Percentiles rank a stretch among this genome's conserved stretches.
Evolutionary conservation across 2,888 invertebrate species (phyloP).

Genomic region (Urechis unicinctus): DNA sequence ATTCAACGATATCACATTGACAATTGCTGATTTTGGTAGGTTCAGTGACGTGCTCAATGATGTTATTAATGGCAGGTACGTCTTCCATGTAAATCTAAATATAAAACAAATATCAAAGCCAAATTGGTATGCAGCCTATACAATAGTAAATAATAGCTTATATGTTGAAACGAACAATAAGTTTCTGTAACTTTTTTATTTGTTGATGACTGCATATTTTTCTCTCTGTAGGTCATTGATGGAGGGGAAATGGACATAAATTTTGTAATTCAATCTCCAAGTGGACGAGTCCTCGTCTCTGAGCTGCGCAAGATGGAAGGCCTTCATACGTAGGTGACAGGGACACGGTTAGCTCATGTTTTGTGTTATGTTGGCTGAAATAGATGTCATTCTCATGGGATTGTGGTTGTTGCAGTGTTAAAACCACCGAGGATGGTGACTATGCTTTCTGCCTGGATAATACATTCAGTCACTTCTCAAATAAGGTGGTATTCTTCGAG

Average conservation of each 20-base stretch:
- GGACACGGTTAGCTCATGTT: no score
- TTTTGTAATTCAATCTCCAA: constrained; percentile 66
- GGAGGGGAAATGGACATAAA: constrained; percentile 78
- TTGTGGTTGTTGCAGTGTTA: constrained; percentile 7
- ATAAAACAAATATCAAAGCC: no score
- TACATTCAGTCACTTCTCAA: constrained; percentile 72
- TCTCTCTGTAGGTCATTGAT: constrained; percentile 65
- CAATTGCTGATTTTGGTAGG: no score
- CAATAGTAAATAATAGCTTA: no score
- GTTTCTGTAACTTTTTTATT: neutral
- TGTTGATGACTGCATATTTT: neutral
- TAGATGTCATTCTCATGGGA: neutral
- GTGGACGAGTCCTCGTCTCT: constrained; percentile 29
- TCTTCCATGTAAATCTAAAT: no score
- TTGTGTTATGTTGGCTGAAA: no score
- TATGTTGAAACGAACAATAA: no score
- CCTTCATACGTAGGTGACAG: constrained; percentile 1
- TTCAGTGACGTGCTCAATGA: no score
- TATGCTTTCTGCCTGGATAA: constrained; percentile 85
- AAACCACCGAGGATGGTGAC: constrained; percentile 58
- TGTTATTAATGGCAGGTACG: no score
- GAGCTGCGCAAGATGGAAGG: constrained; percentile 28
- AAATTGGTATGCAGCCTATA: no score
- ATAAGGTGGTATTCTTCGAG: constrained; percentile 79
- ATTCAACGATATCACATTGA: no score